Evolutionary conservation across 1,140 invertebrate species (phyloP).

Genomic region (Fopius arisanus): DNA sequence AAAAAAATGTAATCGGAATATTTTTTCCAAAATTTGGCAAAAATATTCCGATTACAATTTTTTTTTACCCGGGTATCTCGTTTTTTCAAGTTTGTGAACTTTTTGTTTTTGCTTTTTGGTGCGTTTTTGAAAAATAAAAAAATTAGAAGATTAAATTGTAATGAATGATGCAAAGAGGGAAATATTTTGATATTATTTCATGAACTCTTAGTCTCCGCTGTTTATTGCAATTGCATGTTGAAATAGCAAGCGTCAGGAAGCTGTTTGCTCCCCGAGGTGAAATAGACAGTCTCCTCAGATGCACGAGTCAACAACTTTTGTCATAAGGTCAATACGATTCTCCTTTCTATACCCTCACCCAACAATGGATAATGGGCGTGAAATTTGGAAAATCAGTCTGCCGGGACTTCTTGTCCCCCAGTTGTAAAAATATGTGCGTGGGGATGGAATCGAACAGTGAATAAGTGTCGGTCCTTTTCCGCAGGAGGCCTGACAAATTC

Average conservation of each 20-base stretch:
- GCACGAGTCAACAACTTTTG: constrained; percentile 45
- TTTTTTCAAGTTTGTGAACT: too few species aligned
- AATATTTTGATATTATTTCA: too few species aligned
- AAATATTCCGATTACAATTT: too few species aligned
- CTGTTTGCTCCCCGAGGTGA: not conserved
- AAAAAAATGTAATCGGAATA: too few species aligned
- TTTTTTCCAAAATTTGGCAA: too few species aligned
- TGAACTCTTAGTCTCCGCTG: too few species aligned
- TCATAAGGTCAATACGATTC: constrained; percentile 40
- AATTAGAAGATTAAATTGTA: too few species aligned
- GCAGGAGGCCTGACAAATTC: constrained; percentile 58
- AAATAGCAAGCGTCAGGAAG: not conserved
- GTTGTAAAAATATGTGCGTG: constrained; percentile 4
- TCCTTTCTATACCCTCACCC: not conserved
- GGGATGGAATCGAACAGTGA: not conserved
- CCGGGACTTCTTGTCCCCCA: constrained; percentile 8
- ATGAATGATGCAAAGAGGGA: too few species aligned
- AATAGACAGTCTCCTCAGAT: not conserved
- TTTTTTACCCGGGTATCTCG: too few species aligned
- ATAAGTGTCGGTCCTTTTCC: constrained; percentile 21
- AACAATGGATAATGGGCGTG: constrained; percentile 63
- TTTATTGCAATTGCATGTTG: not conserved
- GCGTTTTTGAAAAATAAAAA: too few species aligned
- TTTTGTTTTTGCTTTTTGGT: too few species aligned
- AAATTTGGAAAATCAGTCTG: constrained; percentile 59